Evolutionary conservation across 2,113 vertebrate species (phyloP), one percentile per base, ranked within the genome.

Genomic region (Choloepus hoffmanni): DNA sequence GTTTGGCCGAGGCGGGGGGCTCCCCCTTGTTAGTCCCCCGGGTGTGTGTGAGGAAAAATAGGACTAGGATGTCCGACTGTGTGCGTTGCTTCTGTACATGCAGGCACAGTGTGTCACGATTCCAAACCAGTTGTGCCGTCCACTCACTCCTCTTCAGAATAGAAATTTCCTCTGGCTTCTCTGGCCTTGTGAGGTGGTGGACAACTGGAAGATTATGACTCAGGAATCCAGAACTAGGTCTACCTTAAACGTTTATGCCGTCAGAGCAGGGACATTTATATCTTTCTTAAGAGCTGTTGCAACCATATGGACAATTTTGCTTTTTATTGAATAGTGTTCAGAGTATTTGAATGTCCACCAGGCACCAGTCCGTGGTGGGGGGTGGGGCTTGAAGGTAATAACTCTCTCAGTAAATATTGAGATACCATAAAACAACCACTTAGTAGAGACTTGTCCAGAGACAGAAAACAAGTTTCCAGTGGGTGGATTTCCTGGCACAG

Each of bases 261-360:
- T 96, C 97, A 97, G 98, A 97, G 95, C 98, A 97, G 97, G 98
- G 98, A 98, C 91, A 98, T 97, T 97, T 97, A 95, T 98, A 96
- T 98, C 98, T 98, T 98, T 98, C 95, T 97, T 98, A 99, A 99
- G 99, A 99, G 98, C 98, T 99, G 98, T 98, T 98, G 98, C 97
- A 97, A 97, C 98, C 97, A 89, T 97, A 98, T 90, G 98, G 97
- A 98, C 98, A 97, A 67, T 95, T 94, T 92, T 96, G 82, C 95
- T 67, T 55, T 18, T 92, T 89, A 68, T 55, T 76, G 60, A 95
- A 40, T 72, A 89, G 86, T n/a, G 16, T 48, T 95, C 73, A 79
- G 88, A 93, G 95, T 86, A 70, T 72, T 76, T 78, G 77, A 62
- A 33, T 40, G 63, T 40, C 79, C 11, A 11, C 7, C 21, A 67